These are phyloP conservation scores for Chaenogobius annularis DNA, from an alignment of 2,113 vertebrate genomes.

Conservation along the genomic window DNA sequence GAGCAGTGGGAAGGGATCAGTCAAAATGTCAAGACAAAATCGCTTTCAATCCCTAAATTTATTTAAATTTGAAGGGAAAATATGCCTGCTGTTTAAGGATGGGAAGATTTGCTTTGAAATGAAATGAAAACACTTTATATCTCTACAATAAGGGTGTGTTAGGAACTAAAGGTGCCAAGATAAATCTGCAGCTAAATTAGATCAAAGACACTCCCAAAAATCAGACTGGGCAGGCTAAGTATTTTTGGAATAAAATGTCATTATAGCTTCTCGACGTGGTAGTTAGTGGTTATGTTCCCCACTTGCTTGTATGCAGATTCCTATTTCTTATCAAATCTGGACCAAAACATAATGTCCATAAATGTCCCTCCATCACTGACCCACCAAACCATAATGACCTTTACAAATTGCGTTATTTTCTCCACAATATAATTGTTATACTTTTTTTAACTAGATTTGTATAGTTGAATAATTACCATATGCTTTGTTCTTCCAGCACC, in stretches of 20 bases:
- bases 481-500: neutral
- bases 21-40: conserved; percentile 1
- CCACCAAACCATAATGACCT: neutral
- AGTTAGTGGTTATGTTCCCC: neutral
- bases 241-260: too few species aligned
- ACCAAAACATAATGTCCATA: too few species aligned
- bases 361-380: neutral
- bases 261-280: too few species aligned
- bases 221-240: neutral
- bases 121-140: neutral
- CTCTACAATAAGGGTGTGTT: neutral
- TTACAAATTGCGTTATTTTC: too few species aligned
- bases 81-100: neutral
- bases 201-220: neutral
- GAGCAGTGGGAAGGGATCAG: neutral
- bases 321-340: too few species aligned
- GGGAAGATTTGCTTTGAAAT: neutral
- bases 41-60: neutral
- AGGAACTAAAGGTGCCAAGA: neutral
- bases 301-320: neutral
- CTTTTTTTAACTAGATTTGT: too few species aligned
- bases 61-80: neutral
- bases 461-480: too few species aligned
- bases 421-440: too few species aligned
- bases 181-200: neutral